These are phyloP conservation scores for Potamilus streckersoni DNA, from an alignment of 1,140 invertebrate species.

Conservation along the genomic window DNA sequence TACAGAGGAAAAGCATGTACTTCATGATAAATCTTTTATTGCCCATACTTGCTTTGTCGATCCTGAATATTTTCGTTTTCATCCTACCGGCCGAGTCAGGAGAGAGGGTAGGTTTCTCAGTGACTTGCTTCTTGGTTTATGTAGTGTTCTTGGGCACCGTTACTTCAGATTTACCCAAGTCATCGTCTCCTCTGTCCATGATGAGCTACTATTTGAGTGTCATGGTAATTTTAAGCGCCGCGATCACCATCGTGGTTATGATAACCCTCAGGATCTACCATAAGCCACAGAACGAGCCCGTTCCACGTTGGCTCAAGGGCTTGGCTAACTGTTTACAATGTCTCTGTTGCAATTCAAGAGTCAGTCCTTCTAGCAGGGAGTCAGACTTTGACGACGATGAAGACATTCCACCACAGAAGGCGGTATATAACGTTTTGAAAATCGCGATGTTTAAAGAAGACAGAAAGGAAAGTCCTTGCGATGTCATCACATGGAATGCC, in stretches of 20 bases:
- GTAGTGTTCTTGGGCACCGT: constrained; percentile 49
- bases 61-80: constrained; percentile 48
- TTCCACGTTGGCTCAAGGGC: too few relatives aligned
- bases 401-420: too few relatives aligned
- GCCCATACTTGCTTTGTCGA: constrained; percentile 44
- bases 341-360: too few relatives aligned
- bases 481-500: too few relatives aligned
- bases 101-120: constrained; percentile 47
- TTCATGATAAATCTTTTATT: constrained; percentile 35
- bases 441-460: too few relatives aligned
- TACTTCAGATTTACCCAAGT: constrained; percentile 45
- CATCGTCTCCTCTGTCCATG: constrained; percentile 29
- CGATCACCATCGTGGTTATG: neutral
- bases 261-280: neutral
- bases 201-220: constrained; percentile 28
- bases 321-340: too few relatives aligned
- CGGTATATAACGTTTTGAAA: too few relatives aligned
- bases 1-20: neutral
- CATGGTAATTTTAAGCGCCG: constrained; percentile 2
- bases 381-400: too few relatives aligned
- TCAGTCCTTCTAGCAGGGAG: too few relatives aligned
- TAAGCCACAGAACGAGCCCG: neutral
- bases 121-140: constrained; percentile 49
- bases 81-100: constrained; percentile 48
- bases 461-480: too few relatives aligned